Base-by-base conservation (phyloP, 2,797 vertebrate genomes). In the Lacerta bilineata region DNA sequence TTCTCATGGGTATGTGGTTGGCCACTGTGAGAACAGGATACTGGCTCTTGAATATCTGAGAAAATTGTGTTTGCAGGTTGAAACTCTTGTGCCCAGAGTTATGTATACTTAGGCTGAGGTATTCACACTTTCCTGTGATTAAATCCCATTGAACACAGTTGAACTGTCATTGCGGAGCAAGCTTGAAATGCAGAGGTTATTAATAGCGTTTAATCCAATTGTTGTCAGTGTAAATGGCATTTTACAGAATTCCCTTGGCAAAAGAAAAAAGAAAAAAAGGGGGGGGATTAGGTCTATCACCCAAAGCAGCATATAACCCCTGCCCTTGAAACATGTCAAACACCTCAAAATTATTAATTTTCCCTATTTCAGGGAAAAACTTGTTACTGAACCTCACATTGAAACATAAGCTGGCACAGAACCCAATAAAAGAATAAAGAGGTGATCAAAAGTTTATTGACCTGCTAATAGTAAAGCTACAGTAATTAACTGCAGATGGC, bases 401-500 rank as follows among this genome's bases (percentile, higher is more conserved):
- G 84, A 87, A 89, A 89, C 36, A 88, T 95, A 92, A 43, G 91
- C 90, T 87, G 92, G 80, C 91, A 69, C 11, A 90, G 94, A 94
- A 93, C 90, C 95, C 95, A 95, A 94, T 97, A 95, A 96, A 96
- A 95, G 83, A 91, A 92, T 89, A 92, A 43, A 91, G 95, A 93
- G 90, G 91, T 93, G 91, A 87, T 92, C 87, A 95, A 94, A 91
- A 95, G 91, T 93, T 97, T 97, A 96, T 97, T 96, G 96, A 88
- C 89, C 92, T 68, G 90, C 85, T 95, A 95, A 97, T 93, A 95
- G 93, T 97, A 97, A 97, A 97, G 93, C 94, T 85, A 84, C 90
- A 0, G 1, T 96, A 97, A 97, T 92, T 93, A 96, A 92, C 91
- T 95, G 86, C 97, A 97, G 96, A 96, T 97, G 96, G 92, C 93